Percentiles rank a stretch among this genome's conserved stretches.
Evolutionary conservation across 30 jellyfish, hydroid and myxozoan species (phyloP).

Genomic region (Aurelia aurita): DNA sequence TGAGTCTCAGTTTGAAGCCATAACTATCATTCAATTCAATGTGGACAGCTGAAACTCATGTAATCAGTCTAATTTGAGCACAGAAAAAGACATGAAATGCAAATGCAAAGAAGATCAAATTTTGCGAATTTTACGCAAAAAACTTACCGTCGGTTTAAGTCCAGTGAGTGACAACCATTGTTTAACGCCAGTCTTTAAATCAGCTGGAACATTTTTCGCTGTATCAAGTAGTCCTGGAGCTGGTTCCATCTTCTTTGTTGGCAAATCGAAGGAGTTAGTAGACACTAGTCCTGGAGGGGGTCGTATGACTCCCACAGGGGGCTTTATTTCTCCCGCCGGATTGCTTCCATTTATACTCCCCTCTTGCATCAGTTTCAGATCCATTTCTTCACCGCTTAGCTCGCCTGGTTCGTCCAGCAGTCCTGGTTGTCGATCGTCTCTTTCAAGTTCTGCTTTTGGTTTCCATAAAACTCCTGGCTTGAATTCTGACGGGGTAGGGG

Average conservation of each 20-base stretch:
- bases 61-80: too few species aligned
- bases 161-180: conserved; percentile 79
- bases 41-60: too few species aligned
- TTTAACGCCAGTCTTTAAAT: neutral
- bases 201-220: conserved; percentile 1
- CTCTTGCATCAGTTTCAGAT: conserved; percentile 19
- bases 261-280: conserved; percentile 42
- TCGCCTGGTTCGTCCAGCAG: conserved; percentile 16
- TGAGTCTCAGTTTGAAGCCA: too few species aligned
- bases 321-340: conserved; percentile 38
- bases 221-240: neutral
- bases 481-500: conserved; percentile 99
- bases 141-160: conserved; percentile 69
- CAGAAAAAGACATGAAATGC: too few species aligned
- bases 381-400: neutral
- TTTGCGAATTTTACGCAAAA: neutral
- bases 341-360: conserved; percentile 7
- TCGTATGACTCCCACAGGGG: conserved; percentile 53
- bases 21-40: too few species aligned
- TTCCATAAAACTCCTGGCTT: conserved; percentile 99
- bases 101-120: too few species aligned
- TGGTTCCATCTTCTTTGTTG: conserved; percentile 18
- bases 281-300: conserved; percentile 90
- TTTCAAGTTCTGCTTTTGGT: conserved; percentile 86
- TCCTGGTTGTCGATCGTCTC: conserved; percentile 43